phyloP scores from a whole-genome alignment of 2,888 invertebrate genomes.

The Volucella inanis region DNA sequence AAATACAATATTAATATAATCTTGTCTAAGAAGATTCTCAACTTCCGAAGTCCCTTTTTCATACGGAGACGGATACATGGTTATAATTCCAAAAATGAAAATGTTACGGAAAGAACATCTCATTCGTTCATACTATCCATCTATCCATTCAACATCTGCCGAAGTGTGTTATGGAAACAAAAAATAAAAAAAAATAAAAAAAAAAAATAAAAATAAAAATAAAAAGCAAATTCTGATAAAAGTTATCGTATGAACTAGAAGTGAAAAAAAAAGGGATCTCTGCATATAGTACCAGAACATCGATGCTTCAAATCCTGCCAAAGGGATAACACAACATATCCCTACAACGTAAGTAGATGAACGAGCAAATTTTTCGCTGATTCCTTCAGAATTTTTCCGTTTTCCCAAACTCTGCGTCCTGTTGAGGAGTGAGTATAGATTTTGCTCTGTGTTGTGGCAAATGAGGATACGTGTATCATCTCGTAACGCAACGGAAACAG shows the following conservation, averaged over 20 bases:
- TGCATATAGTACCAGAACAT: constrained; percentile 51
- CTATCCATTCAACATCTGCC: constrained; percentile 33
- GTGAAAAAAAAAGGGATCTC: constrained; percentile 4
- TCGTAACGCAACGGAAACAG: constrained; percentile 55
- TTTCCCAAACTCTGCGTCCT: background rate
- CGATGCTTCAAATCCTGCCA: constrained; percentile 74
- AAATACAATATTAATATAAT: constrained; percentile 70
- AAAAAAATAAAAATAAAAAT: constrained; percentile 6
- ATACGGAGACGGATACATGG: constrained; percentile 32
- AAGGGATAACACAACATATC: constrained; percentile 68
- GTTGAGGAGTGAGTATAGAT: background rate
- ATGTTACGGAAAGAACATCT: constrained; percentile 56
- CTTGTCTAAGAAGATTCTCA: constrained; percentile 57
- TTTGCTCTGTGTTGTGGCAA: constrained; percentile 51
- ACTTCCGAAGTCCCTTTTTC: constrained; percentile 54
- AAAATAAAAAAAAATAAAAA: constrained; percentile 8
- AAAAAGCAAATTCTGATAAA: constrained; percentile 20
- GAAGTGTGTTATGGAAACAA: constrained; percentile 6
- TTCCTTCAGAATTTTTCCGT: constrained; percentile 44
- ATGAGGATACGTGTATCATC: constrained; percentile 64
- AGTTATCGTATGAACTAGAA: constrained; percentile 38
- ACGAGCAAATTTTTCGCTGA: constrained; percentile 70
- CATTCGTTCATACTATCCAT: constrained; percentile 14
- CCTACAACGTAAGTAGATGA: constrained; percentile 42
- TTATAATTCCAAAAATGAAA: constrained; percentile 64